These are phyloP conservation scores for Telmatochromis brichardi DNA, from an alignment of 2,113 vertebrate species.

Conservation along the genomic window DNA sequence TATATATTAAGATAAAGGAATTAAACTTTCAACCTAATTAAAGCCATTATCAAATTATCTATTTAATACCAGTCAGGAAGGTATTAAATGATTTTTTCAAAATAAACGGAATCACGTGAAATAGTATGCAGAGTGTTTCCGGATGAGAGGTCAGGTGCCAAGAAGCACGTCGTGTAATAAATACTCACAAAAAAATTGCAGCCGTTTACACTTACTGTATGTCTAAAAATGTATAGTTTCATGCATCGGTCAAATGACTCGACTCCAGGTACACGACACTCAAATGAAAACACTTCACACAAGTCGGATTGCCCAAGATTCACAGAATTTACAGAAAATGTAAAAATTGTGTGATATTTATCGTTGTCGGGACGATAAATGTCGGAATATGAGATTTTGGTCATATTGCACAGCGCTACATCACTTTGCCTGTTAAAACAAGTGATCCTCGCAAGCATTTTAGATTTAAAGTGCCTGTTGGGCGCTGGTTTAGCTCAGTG, in stretches of 20 bases:
- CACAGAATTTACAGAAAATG: neutral
- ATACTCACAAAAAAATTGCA: neutral
- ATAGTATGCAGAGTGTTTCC: neutral
- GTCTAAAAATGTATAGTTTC: neutral
- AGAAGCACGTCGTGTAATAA: neutral
- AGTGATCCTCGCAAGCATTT: neutral
- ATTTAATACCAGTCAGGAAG: neutral
- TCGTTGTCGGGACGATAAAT: neutral
- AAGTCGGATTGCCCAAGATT: accelerated
- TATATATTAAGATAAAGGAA: neutral
- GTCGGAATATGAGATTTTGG: neutral
- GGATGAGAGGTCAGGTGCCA: accelerated
- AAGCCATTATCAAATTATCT: neutral
- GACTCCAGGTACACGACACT: accelerated
- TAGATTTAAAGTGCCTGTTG: neutral
- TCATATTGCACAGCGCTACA: neutral
- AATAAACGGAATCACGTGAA: neutral
- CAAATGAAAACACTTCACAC: neutral
- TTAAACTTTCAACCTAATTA: neutral
- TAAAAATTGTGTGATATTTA: neutral
- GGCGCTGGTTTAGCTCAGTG: neutral
- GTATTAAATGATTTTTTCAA: neutral
- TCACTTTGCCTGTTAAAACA: accelerated
- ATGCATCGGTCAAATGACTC: accelerated
- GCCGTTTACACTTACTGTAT: accelerated